These are phyloP conservation scores for Acestrorhynchus altus DNA, from an alignment of 2,797 vertebrate species.

Conservation along the genomic window DNA sequence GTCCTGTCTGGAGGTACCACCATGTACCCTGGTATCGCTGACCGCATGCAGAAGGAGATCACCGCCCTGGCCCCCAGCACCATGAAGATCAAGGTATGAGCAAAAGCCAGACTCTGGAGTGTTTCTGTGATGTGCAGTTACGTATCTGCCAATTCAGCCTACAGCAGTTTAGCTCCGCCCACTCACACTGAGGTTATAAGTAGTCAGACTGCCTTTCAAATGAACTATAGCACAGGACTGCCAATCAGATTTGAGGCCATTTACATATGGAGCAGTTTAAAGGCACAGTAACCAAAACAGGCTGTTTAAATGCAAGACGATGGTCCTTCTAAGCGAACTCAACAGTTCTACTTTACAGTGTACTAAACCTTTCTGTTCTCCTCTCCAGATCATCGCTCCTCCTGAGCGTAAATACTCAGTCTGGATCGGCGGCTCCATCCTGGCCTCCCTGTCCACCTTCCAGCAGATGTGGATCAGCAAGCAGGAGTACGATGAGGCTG, in stretches of 20 bases:
- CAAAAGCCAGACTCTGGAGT: background rate
- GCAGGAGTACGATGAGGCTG: constrained; percentile 96
- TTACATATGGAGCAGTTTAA: too few relatives aligned
- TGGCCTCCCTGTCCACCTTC: constrained; percentile 99
- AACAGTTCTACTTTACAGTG: background rate
- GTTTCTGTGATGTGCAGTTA: too few relatives aligned
- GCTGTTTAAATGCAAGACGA: too few relatives aligned
- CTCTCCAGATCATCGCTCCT: constrained; percentile 90
- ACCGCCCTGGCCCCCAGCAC: constrained; percentile 97
- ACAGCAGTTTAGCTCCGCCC: too few relatives aligned
- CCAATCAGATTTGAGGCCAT: too few relatives aligned
- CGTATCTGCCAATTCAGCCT: too few relatives aligned
- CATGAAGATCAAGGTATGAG: constrained; percentile 96
- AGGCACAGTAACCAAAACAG: too few relatives aligned
- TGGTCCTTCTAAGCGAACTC: too few relatives aligned
- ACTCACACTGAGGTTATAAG: too few relatives aligned
- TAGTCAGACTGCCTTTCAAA: too few relatives aligned
- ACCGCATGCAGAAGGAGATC: constrained; percentile 99
- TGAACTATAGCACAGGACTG: too few relatives aligned
- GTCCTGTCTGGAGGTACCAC: constrained; percentile 96
- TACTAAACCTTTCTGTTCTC: background rate
- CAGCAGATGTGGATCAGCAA: constrained; percentile 99
- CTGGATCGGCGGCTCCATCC: constrained; percentile 98
- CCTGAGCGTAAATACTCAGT: constrained; percentile 98
- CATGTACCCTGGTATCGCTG: constrained; percentile 98